Evolutionary conservation across 2,888 invertebrate species (phyloP).

Genomic region (Ophion ventricosus): DNA sequence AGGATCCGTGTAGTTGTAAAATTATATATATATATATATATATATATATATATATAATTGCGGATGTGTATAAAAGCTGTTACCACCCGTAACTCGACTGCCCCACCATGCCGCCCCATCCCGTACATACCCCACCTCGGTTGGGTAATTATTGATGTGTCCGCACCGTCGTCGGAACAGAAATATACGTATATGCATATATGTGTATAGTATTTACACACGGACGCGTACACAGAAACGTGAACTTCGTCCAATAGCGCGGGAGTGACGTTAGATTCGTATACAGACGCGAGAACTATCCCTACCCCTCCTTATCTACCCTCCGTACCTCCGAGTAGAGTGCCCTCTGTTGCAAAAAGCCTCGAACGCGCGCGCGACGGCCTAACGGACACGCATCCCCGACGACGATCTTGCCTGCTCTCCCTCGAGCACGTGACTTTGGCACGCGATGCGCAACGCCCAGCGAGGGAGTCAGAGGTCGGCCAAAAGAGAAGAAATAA

Average conservation of each 20-base stretch:
- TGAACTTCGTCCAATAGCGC: constrained; percentile 17
- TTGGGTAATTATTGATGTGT: constrained; percentile 83
- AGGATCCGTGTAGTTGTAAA: constrained; percentile 51
- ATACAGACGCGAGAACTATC: constrained; percentile 59
- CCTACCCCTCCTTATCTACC: constrained; percentile 66
- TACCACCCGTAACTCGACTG: constrained; percentile 68
- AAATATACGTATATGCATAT: neutral
- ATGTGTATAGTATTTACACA: neutral
- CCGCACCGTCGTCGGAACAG: constrained; percentile 74
- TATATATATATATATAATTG: neutral
- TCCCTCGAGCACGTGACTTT: constrained; percentile 31
- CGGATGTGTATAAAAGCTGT: constrained; percentile 41
- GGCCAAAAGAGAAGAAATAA: neutral
- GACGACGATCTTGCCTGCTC: constrained; percentile 4
- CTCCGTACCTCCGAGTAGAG: constrained; percentile 8
- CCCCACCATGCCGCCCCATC: constrained; percentile 75
- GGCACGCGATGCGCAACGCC: neutral
- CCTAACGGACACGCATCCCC: constrained; percentile 44
- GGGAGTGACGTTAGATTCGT: constrained; percentile 55
- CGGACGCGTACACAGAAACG: neutral
- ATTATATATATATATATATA: constrained; percentile 15
- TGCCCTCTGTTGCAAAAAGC: constrained; percentile 1
- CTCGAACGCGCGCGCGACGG: neutral
- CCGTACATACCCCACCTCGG: constrained; percentile 75
- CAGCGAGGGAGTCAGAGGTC: too few species aligned